Evolutionary conservation across 2,113 vertebrate species (phyloP).

Genomic region (Channa argus): DNA sequence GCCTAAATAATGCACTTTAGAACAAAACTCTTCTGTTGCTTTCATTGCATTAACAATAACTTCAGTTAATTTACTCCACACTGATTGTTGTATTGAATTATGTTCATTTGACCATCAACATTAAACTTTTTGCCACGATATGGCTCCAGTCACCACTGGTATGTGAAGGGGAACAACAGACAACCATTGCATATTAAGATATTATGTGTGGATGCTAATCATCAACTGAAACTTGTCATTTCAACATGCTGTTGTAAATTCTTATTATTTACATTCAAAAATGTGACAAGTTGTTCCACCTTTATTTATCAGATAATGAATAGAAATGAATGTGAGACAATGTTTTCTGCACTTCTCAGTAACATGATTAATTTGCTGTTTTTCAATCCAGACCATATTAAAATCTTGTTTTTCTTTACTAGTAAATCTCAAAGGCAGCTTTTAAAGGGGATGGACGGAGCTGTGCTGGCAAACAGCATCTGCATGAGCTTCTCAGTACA

Average conservation of each 20-base stretch:
- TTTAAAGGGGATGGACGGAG: too few species aligned
- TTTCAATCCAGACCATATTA: constrained; percentile 11
- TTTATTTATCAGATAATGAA: constrained; percentile 39
- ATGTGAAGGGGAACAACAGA: constrained; percentile 42
- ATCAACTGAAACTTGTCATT: not conserved
- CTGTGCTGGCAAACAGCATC: too few species aligned
- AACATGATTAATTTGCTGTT: not conserved
- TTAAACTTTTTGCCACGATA: not conserved
- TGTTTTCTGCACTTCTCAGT: constrained; percentile 4
- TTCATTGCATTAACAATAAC: not conserved
- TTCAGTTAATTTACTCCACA: not conserved
- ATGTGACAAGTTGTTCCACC: constrained; percentile 42
- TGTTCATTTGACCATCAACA: not conserved
- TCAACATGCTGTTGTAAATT: not conserved
- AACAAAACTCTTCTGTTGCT: constrained; percentile 46
- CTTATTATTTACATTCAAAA: not conserved
- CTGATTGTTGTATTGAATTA: constrained; percentile 4
- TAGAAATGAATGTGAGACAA: constrained; percentile 3
- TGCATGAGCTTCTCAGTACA: too few species aligned
- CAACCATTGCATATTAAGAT: too few species aligned
- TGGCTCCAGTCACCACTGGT: constrained; percentile 5
- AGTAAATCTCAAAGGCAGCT: not conserved
- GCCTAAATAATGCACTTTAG: constrained; percentile 1
- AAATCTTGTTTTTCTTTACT: constrained; percentile 3
- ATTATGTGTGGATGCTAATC: not conserved